Percentiles rank a stretch among this genome's conserved stretches.
These are phyloP conservation scores for Zonitis immaculata DNA, from an alignment of 2,888 invertebrate genomes.

Conservation along the genomic window DNA sequence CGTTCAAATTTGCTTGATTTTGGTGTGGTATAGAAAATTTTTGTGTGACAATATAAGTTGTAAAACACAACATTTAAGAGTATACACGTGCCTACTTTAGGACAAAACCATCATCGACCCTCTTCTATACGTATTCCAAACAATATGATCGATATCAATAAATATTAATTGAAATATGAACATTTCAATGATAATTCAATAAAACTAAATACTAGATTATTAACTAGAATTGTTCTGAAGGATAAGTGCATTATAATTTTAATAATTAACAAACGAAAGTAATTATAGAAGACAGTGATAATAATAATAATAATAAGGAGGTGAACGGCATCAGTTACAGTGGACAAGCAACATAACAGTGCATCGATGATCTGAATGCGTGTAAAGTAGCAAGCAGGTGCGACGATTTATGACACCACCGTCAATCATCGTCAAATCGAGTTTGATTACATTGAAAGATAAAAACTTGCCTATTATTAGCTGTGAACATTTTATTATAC, in stretches of 20 bases:
- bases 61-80: slow-evolving; percentile 34
- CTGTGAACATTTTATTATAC: slow-evolving; percentile 1
- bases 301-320: slow-evolving; percentile 32
- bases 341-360: slow-evolving; percentile 15
- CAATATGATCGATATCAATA: slow-evolving; percentile 34
- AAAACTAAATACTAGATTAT: neutral
- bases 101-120: slow-evolving; percentile 23
- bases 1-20: slow-evolving; percentile 1
- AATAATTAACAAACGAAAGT: slow-evolving; percentile 32
- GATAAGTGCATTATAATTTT: too few relatives aligned
- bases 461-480: slow-evolving; percentile 16
- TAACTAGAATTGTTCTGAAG: too few relatives aligned
- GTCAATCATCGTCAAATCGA: slow-evolving; percentile 25
- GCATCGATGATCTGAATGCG: slow-evolving; percentile 19
- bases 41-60: slow-evolving; percentile 32
- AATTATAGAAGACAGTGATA: slow-evolving; percentile 30
- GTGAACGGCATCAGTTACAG: slow-evolving; percentile 28
- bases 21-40: slow-evolving; percentile 6
- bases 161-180: slow-evolving; percentile 40
- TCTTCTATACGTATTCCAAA: too few relatives aligned
- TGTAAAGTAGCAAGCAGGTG: slow-evolving; percentile 22
- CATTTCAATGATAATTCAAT: slow-evolving; percentile 28
- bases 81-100: slow-evolving; percentile 32
- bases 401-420: slow-evolving; percentile 22
- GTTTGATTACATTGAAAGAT: slow-evolving; percentile 22